Conservation (phyloP, 2,797 vertebrate genomes). For the Heteromormyrus szaboi region DNA sequence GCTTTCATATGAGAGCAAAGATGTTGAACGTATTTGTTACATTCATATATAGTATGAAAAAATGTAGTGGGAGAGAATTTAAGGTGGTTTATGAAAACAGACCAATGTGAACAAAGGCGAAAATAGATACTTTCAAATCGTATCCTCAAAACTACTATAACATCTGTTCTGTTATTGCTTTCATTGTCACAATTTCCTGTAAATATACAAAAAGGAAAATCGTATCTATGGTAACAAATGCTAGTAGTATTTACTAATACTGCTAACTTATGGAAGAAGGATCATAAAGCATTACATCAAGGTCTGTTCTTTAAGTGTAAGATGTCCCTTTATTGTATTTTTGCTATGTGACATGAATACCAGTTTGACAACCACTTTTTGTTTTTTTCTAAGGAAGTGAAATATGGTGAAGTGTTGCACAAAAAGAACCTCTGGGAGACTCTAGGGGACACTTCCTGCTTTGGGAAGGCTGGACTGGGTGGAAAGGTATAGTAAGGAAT, state of each 20-base stretch:
- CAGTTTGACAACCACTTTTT: not conserved
- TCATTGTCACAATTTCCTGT: not conserved
- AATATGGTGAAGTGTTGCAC: constrained; percentile 81
- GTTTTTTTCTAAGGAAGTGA: constrained; percentile 68
- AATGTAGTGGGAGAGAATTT: not conserved
- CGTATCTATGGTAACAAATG: not conserved
- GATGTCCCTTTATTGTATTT: not conserved
- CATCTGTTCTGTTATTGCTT: not conserved
- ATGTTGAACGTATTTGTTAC: not conserved
- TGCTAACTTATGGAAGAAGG: not conserved
- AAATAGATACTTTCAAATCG: not conserved
- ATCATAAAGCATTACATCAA: not conserved
- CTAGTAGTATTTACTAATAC: not conserved
- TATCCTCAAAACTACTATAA: not conserved
- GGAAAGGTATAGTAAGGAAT: not conserved
- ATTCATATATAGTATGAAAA: not conserved
- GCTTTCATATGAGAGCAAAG: not conserved
- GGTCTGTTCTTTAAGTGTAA: not conserved
- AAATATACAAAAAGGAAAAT: not conserved
- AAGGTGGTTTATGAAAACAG: not conserved
- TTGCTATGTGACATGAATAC: not conserved
- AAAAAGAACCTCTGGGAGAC: constrained; percentile 91
- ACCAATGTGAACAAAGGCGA: not conserved
- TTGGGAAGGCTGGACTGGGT: constrained; percentile 13
- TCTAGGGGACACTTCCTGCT: constrained; percentile 56